phyloP scores from a whole-genome alignment of 1,140 invertebrate species.

The Diorhabda sublineata region DNA sequence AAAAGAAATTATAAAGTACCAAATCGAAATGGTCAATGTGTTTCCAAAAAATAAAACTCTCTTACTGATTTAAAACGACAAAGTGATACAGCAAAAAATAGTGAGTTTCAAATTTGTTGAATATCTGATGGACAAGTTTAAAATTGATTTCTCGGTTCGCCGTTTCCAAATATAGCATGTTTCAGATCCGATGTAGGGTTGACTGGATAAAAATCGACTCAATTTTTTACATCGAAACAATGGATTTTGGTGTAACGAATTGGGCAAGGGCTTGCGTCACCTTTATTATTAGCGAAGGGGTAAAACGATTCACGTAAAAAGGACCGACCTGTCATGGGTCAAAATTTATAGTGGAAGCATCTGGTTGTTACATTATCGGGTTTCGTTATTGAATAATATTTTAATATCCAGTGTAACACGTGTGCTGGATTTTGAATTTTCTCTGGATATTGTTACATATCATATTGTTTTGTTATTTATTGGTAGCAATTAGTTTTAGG shows the following conservation, averaged over 20 bases:
- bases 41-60: too few relatives aligned
- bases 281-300: not conserved
- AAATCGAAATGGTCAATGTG: too few relatives aligned
- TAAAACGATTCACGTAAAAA: not conserved
- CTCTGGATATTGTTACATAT: not conserved
- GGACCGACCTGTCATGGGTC: not conserved
- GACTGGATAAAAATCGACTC: not conserved
- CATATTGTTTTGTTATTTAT: not conserved
- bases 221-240: not conserved
- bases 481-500: not conserved
- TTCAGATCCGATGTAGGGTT: not conserved
- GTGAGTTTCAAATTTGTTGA: not conserved
- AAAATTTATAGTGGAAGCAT: slow-evolving; percentile 2
- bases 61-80: too few relatives aligned
- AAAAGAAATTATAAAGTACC: too few relatives aligned
- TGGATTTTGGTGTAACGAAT: not conserved
- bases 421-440: not conserved
- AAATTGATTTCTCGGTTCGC: not conserved
- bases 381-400: not conserved
- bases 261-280: not conserved
- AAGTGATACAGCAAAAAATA: too few relatives aligned
- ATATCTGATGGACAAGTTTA: not conserved
- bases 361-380: slow-evolving; percentile 1
- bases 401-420: not conserved
- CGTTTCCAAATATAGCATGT: not conserved